phyloP scores from a whole-genome alignment of 2,888 invertebrate genomes.

The Rotaria sp. region DNA sequence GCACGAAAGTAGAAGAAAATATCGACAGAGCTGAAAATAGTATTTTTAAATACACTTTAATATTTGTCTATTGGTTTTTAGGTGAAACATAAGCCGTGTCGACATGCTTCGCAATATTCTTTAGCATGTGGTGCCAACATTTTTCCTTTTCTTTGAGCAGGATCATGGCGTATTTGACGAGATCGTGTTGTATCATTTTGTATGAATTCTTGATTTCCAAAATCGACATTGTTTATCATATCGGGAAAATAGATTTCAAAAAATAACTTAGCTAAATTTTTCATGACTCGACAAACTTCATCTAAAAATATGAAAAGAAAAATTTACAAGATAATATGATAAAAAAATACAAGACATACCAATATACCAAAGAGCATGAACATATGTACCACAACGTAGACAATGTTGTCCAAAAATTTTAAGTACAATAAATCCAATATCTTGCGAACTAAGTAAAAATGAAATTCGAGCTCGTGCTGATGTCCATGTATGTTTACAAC shows the following conservation, averaged over 20 bases:
- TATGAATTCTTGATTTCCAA: background rate
- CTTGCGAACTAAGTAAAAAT: background rate
- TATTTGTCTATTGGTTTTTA: no score
- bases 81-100: background rate
- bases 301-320: background rate
- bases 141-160: background rate
- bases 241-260: background rate
- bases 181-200: no score
- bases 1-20: no score
- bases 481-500: background rate
- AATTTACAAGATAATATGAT: no score
- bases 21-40: no score
- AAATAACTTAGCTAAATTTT: background rate
- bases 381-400: background rate
- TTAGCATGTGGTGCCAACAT: background rate
- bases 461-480: background rate
- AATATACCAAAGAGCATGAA: background rate
- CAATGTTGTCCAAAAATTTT: background rate
- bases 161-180: background rate
- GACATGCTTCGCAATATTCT: background rate
- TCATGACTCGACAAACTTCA: background rate
- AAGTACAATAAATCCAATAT: background rate
- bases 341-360: background rate
- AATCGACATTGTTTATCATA: background rate
- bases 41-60: no score